Evolutionary conservation across 2,797 vertebrate genomes (phyloP), one percentile per base, ranked within the genome.

Genomic region (Heterohyrax brucei): DNA sequence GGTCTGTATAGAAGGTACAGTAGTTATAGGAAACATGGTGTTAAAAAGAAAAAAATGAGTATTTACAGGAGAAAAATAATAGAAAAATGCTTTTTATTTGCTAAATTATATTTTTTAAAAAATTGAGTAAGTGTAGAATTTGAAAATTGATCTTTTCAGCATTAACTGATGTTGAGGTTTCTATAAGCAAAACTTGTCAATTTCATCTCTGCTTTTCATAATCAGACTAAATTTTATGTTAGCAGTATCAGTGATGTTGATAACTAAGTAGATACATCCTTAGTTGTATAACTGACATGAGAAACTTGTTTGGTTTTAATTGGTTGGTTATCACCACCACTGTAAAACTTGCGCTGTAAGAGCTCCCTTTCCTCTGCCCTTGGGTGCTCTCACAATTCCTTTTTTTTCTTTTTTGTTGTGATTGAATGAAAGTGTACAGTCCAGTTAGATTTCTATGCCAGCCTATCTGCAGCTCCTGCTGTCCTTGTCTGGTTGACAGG

Each of bases 191-290:
- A 79, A 12, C 1, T 39, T 56, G 18, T 77, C 76, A 61, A 50
- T 87, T 73, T 87, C 77, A 10, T 91, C 24, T 87, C 3, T 70
- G 1, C 5, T 83, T 66, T 48, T 77, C 72, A 79, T 73, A 94
- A 86, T 44, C 89, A 44, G 26, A 92, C 46, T 94, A 21, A 79
- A 75, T 72, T 76, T 83, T 79, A 78, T 26, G 80, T 95, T 76
- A 70, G 22, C 18, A 68, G 2, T 75, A 10, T 87, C 48, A 44
- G 1, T 84, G 56, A 88, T 72, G 64, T 33, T 87, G 78, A 64
- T 46, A 76, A 39, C 61, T 77, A 50, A 62, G 8, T 91, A 79
- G 95, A 80, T 85, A 33, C 91, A 80, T 14, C 26, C 12, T 91
- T 80, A 39, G 19, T 83, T 66, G 50, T 9, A 8, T 61, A 92